Conservation (phyloP, 2,113 vertebrate species). For the Sphyrna mokarran region DNA sequence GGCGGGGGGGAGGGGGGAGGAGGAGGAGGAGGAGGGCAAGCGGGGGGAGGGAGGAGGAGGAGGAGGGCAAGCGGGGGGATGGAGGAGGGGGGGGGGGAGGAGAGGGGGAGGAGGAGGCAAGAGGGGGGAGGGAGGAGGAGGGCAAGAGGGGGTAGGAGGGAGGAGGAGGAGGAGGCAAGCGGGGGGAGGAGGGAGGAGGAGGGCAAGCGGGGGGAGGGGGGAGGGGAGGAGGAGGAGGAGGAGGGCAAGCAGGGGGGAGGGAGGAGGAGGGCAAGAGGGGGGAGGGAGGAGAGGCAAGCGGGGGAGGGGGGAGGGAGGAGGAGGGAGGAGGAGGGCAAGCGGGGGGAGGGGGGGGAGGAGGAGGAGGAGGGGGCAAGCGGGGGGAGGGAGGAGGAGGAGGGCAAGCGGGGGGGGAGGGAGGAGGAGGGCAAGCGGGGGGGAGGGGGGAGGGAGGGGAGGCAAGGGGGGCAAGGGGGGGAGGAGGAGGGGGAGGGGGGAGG, state of each 20-base stretch:
- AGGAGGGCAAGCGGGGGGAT: background rate
- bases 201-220: background rate
- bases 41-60: background rate
- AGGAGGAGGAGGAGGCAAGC: background rate
- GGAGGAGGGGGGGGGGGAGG: background rate
- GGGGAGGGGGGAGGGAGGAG: background rate
- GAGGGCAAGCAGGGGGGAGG: background rate
- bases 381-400: too few species aligned
- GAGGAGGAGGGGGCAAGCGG: too few species aligned
- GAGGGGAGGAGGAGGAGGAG: background rate
- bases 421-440: too few species aligned
- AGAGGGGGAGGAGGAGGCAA: background rate
- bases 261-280: background rate
- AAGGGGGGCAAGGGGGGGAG: too few species aligned
- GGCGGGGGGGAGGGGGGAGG: too few species aligned
- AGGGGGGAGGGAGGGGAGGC: too few species aligned
- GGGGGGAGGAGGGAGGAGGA: background rate
- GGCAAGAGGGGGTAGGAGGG: background rate
- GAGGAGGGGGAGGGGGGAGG: too few species aligned
- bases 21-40: too few species aligned
- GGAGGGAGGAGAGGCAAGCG: accelerated
- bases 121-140: background rate
- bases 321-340: too few species aligned
- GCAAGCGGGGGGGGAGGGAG: too few species aligned
- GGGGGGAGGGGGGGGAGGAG: too few species aligned